Percentiles rank a stretch among this genome's conserved stretches.
Conservation (phyloP, 1,140 invertebrate species). For the Bombyx mori region DNA sequence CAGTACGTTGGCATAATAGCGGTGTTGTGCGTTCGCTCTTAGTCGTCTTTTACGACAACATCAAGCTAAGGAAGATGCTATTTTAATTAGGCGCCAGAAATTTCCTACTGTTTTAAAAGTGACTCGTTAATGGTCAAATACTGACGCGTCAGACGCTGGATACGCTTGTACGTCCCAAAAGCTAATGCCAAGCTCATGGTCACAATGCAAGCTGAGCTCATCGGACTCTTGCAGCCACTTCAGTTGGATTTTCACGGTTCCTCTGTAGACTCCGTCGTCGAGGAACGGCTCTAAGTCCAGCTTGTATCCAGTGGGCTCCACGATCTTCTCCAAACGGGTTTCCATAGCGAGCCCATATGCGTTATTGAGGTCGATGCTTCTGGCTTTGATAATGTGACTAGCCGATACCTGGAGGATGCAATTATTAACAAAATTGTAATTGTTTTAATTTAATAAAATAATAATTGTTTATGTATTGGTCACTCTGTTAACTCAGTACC, state of each 20-base stretch:
- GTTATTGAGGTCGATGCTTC: conserved; percentile 76
- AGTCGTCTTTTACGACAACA: no score
- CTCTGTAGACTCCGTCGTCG: conserved; percentile 73
- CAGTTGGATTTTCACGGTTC: conserved; percentile 74
- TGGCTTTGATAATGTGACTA: conserved; percentile 47
- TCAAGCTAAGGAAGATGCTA: no score
- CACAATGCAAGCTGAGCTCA: conserved; percentile 75
- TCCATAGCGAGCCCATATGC: conserved; percentile 73
- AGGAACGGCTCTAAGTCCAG: conserved; percentile 75
- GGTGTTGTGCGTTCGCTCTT: no score
- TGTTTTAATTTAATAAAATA: not conserved
- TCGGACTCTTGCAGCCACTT: conserved; percentile 72
- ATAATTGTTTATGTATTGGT: not conserved
- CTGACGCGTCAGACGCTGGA: no score
- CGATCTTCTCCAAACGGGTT: conserved; percentile 68
- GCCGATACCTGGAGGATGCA: conserved; percentile 2
- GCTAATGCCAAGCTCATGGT: conserved; percentile 72
- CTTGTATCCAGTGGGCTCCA: conserved; percentile 75
- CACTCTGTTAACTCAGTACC: no score
- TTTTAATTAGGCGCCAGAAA: no score
- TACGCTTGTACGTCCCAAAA: conserved; percentile 43
- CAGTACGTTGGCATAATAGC: no score
- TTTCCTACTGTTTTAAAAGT: no score
- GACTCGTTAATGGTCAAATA: no score
- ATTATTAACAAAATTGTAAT: no score